Percentiles rank a stretch among this genome's conserved stretches.
phyloP scores from a whole-genome alignment of 2,797 vertebrate genomes.

The Momotus momota region DNA sequence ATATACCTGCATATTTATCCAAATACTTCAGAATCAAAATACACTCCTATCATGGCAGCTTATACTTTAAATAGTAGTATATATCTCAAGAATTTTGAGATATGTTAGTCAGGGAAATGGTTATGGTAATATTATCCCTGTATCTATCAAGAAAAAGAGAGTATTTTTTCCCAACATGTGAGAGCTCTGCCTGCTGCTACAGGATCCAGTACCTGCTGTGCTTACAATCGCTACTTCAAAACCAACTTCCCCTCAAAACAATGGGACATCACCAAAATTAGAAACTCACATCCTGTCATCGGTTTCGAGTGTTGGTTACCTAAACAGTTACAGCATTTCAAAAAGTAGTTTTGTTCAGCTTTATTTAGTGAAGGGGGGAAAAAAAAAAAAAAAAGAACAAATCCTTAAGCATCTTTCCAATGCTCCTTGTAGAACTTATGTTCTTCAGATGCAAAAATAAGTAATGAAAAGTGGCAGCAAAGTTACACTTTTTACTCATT shows the following conservation, averaged over 20 bases:
- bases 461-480: background rate
- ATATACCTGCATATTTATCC: background rate
- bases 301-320: conserved; percentile 6
- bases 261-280: conserved; percentile 57
- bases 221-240: conserved; percentile 51
- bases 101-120: background rate
- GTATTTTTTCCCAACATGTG: conserved; percentile 21
- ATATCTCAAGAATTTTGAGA: background rate
- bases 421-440: background rate
- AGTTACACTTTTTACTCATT: background rate
- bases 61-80: background rate
- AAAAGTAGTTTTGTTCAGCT: conserved; percentile 14
- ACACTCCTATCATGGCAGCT: background rate
- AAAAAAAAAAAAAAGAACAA: background rate
- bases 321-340: conserved; percentile 52
- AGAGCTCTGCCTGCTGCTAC: conserved; percentile 1
- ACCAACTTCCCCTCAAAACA: conserved; percentile 50
- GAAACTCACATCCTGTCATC: conserved; percentile 57
- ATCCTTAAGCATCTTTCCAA: background rate
- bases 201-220: conserved; percentile 50
- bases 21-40: background rate
- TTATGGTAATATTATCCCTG: background rate
- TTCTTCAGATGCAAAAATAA: background rate
- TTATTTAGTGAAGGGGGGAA: background rate
- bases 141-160: background rate